Evolutionary conservation across 2,888 invertebrate genomes (phyloP), one percentile per base, ranked within the genome.

Genomic region (Tigriopus californicus): DNA sequence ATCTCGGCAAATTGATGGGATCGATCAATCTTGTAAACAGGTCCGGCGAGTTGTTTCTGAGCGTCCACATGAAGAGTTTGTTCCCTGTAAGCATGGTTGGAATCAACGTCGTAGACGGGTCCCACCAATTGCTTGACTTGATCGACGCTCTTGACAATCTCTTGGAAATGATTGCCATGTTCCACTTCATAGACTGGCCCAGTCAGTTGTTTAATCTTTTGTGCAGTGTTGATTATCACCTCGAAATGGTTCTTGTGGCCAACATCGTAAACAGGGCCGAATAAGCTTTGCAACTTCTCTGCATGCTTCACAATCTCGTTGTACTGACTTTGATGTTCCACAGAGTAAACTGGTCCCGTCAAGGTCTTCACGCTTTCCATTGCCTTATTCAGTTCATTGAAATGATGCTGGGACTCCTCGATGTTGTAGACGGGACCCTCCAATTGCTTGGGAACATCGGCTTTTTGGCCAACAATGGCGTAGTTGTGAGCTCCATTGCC

Each of bases 121-220:
- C 57, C 57, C 10, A 46, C 22, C 18, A 57, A 33, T 12, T 41
- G 15, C 25, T 57, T 40, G 22, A 46, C 11, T n/a, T 46, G 10
- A n/a, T 57, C 24, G 1, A 22, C 24, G 12, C 46, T 40, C 8
- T 57, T 57, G 3, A 57, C 46, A 20, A 57, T 40, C 24, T 57
- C 57, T 24, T 40, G 22, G 46, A 57, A 57, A 15, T 59, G 41
- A 15, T 22, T 49, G 2, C 52, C 41, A 18, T 24, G 20, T 5
- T 40, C 20, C 18, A 59, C 41, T n/a, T 49, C 49, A 59, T 59
- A 59, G 6, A 59, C 42, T 4, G 59, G 59, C 5, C 59, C 59
- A 11, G 12, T 24, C 1, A 59, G 41, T n/a, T 49, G 10, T 25
- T 59, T 59, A 5, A 59, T n/a, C 10, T 41, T 41, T 15, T 49